These are phyloP conservation scores for Caenorhabditis japonica DNA, from an alignment of 2,888 invertebrate species.

Conservation along the genomic window DNA sequence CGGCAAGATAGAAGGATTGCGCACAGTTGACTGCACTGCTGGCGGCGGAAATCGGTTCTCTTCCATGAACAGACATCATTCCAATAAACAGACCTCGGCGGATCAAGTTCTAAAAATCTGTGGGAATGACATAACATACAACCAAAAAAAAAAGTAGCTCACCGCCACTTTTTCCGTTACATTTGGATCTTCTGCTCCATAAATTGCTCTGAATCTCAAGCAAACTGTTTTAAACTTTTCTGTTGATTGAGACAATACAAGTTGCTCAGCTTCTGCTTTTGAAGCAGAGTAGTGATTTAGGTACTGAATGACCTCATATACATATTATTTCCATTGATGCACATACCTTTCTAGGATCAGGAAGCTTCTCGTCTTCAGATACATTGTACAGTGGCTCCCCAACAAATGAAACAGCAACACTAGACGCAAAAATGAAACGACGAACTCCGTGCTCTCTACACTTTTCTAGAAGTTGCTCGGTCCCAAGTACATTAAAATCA, in stretches of 20 bases:
- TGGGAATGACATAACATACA: neutral
- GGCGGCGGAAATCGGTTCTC: constrained; percentile 26
- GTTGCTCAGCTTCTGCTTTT: constrained; percentile 30
- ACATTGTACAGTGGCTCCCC: constrained; percentile 17
- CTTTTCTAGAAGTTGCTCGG: constrained; percentile 6
- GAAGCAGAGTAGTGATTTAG: constrained; percentile 30
- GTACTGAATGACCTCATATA: too few relatives aligned
- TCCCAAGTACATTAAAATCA: constrained; percentile 24
- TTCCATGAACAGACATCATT: constrained; percentile 19
- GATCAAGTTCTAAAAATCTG: constrained; percentile 22
- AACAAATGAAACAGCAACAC: constrained; percentile 30
- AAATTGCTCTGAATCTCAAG: constrained; percentile 37
- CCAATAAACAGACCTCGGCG: constrained; percentile 17
- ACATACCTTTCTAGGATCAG: constrained; percentile 9
- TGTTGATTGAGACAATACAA: constrained; percentile 18
- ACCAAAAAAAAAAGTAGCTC: neutral
- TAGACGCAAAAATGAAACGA: constrained; percentile 30
- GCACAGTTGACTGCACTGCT: constrained; percentile 28
- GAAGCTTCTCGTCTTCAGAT: constrained; percentile 19
- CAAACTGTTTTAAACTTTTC: constrained; percentile 21
- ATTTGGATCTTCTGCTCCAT: constrained; percentile 49
- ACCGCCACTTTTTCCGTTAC: constrained; percentile 43
- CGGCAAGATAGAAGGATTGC: constrained; percentile 23
- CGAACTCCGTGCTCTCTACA: constrained; percentile 9
- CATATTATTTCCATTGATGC: too few relatives aligned